These are phyloP conservation scores for Amphipyra berbera DNA, from an alignment of 2,888 invertebrate genomes.

Conservation along the genomic window DNA sequence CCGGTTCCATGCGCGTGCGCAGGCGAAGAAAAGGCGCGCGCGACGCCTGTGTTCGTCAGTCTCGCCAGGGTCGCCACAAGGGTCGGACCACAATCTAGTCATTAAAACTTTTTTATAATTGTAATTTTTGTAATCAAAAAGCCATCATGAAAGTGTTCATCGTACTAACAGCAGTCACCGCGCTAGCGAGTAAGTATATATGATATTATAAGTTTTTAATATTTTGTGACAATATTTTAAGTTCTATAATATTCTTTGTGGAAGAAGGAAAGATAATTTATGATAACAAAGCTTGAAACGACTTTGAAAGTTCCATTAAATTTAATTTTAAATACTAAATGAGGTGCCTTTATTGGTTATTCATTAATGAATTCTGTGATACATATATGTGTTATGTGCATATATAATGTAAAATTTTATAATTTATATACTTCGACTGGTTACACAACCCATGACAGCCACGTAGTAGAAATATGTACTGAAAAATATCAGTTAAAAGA, in stretches of 20 bases:
- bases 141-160: slow-evolving; percentile 89
- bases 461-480: slow-evolving; percentile 17
- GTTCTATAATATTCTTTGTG: slow-evolving; percentile 15
- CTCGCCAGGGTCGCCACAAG: slow-evolving; percentile 82
- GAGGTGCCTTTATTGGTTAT: not conserved
- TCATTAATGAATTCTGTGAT: not conserved
- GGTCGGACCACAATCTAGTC: slow-evolving; percentile 88
- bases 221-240: slow-evolving; percentile 31
- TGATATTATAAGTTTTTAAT: slow-evolving; percentile 33
- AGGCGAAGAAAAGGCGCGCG: slow-evolving; percentile 88
- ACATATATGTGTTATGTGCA: slow-evolving; percentile 7
- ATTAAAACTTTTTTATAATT: slow-evolving; percentile 71
- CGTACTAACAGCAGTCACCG: slow-evolving; percentile 83
- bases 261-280: slow-evolving; percentile 18
- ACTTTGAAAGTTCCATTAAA: not conserved
- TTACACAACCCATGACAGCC: slow-evolving; percentile 32
- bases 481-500: slow-evolving; percentile 14
- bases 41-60: slow-evolving; percentile 80
- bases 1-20: slow-evolving; percentile 83
- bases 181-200: slow-evolving; percentile 85
- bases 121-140: slow-evolving; percentile 77
- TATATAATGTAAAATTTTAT: slow-evolving; percentile 23
- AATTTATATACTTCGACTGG: slow-evolving; percentile 25
- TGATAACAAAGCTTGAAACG: not conserved
- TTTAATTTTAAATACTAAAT: not conserved